phyloP scores from a whole-genome alignment of 2,113 vertebrate species.

The Thymallus thymallus region DNA sequence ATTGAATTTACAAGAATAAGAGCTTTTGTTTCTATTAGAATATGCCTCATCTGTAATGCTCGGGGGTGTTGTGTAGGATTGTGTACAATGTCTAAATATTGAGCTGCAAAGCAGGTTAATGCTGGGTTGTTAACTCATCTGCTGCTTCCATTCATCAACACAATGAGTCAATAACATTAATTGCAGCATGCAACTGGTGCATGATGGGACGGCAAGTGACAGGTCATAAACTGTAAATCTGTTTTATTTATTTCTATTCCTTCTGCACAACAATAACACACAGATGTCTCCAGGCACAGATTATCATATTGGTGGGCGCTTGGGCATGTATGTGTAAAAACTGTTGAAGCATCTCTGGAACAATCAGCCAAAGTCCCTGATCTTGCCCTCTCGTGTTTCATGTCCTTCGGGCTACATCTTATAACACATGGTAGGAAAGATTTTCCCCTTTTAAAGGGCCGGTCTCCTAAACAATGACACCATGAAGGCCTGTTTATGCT shows the following conservation, averaged over 20 bases:
- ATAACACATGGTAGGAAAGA: conserved; percentile 4
- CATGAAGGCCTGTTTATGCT: no score
- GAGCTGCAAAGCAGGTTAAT: no score
- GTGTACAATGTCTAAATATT: no score
- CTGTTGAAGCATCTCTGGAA: conserved; percentile 6
- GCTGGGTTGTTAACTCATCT: not conserved
- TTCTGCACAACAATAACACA: conserved; percentile 9
- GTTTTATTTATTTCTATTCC: conserved; percentile 10
- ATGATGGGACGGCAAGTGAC: not conserved
- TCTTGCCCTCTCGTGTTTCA: not conserved
- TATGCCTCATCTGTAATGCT: no score
- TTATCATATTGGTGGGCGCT: conserved; percentile 16
- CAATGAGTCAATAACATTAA: conserved; percentile 31
- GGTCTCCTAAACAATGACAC: not conserved
- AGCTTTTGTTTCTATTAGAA: no score
- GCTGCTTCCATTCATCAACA: not conserved
- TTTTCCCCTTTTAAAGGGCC: not conserved
- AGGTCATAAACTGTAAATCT: conserved; percentile 31
- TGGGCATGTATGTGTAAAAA: conserved; percentile 22
- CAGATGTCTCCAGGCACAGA: conserved; percentile 9
- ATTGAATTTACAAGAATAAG: no score
- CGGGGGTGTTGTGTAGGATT: no score
- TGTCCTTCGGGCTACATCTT: not conserved
- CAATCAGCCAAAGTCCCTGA: not conserved
- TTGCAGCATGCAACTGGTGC: conserved; percentile 12